A percentile compares a stretch with the other conserved stretches of the same genome.
Conservation (phyloP, 2,888 invertebrate genomes). For the Acleris cristana region DNA sequence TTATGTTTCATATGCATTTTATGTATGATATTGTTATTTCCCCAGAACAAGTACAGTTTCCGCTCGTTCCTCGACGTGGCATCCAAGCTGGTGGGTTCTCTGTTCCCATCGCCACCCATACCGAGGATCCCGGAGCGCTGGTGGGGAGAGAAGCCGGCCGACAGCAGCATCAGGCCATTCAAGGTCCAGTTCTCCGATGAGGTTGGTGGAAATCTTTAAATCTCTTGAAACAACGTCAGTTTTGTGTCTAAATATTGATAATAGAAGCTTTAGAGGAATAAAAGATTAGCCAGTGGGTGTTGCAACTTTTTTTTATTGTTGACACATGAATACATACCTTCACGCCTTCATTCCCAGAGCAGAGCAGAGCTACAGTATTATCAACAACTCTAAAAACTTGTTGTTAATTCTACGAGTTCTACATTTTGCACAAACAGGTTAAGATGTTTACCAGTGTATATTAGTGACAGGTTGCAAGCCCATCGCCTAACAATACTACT, state of each 20-base stretch:
- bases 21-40: not conserved
- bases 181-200: conserved; percentile 4
- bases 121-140: not conserved
- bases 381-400: no score
- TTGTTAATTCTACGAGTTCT: no score
- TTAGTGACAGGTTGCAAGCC: no score
- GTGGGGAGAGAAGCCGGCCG: not conserved
- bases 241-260: not conserved
- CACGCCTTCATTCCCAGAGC: no score
- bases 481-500: no score
- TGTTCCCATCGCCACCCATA: not conserved
- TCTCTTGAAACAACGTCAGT: not conserved
- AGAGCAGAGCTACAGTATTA: no score
- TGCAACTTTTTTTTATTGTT: no score
- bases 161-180: conserved; percentile 4
- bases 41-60: not conserved
- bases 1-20: no score
- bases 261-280: not conserved
- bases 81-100: not conserved
- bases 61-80: not conserved
- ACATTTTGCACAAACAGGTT: no score
- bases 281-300: no score
- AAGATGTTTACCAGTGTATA: no score
- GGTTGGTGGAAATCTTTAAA: not conserved
- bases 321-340: no score